Evolutionary conservation across 2,888 invertebrate species (phyloP).

Genomic region (Petrolisthes manimaculis): DNA sequence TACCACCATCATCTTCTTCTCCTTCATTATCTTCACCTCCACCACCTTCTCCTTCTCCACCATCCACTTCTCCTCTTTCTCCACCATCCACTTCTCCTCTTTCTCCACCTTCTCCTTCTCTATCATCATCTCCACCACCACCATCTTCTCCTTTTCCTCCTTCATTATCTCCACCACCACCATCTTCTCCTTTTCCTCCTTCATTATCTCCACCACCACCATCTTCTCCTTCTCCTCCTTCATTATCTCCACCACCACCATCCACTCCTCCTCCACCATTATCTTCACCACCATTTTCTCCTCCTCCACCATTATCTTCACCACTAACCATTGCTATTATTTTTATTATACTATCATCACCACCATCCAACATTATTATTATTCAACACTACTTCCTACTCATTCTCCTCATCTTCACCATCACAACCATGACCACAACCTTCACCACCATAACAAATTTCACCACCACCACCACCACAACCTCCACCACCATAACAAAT

Average conservation of each 20-base stretch:
- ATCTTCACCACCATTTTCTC: neutral
- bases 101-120: neutral
- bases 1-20: no score
- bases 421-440: constrained; percentile 2
- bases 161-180: neutral
- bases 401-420: neutral
- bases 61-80: neutral
- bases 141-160: neutral
- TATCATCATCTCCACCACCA: neutral
- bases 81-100: no score
- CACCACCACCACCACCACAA: neutral
- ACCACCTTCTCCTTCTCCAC: neutral
- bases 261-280: neutral
- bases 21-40: neutral
- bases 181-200: no score
- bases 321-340: neutral
- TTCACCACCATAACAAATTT: neutral
- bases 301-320: neutral
- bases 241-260: no score
- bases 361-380: neutral
- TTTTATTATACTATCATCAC: neutral
- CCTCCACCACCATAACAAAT: no score
- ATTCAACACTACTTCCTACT: neutral
- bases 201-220: no score
- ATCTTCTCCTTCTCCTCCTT: no score